Percentiles rank a stretch among this genome's conserved stretches.
phyloP scores from a whole-genome alignment of 2,888 invertebrate species.

The Asteroscopus sphinx region DNA sequence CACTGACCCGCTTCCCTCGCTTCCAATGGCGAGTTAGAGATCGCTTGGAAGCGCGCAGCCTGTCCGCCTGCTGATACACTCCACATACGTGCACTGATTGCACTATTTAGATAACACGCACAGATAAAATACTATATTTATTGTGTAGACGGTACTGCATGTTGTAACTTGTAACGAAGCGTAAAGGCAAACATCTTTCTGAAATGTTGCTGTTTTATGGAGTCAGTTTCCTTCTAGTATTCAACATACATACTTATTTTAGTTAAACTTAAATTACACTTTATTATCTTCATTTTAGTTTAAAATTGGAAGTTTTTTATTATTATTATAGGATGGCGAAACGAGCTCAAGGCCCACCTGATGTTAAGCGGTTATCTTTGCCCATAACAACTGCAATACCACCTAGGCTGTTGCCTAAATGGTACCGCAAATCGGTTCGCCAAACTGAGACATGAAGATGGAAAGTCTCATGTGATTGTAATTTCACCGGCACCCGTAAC shows the following conservation, averaged over 20 bases:
- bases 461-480: too few species aligned
- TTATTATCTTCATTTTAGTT: too few species aligned
- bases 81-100: conserved; percentile 64
- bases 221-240: conserved; percentile 8
- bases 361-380: too few species aligned
- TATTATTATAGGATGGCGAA: too few species aligned
- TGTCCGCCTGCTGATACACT: conserved; percentile 48
- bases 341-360: too few species aligned
- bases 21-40: conserved; percentile 50
- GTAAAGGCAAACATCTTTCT: conserved; percentile 49
- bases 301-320: too few species aligned
- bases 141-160: conserved; percentile 29
- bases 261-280: too few species aligned
- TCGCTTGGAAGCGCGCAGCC: conserved; percentile 57
- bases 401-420: too few species aligned
- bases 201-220: conserved; percentile 34
- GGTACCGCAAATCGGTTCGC: too few species aligned
- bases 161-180: conserved; percentile 50
- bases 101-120: conserved; percentile 68
- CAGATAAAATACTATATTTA: conserved; percentile 49
- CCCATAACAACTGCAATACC: too few species aligned
- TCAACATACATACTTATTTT: not conserved
- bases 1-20: conserved; percentile 70
- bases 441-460: too few species aligned
- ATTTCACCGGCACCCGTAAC: too few species aligned